These are phyloP conservation scores for Ophioninae sp. DNA, from an alignment of 2,888 invertebrate genomes.

Conservation along the genomic window DNA sequence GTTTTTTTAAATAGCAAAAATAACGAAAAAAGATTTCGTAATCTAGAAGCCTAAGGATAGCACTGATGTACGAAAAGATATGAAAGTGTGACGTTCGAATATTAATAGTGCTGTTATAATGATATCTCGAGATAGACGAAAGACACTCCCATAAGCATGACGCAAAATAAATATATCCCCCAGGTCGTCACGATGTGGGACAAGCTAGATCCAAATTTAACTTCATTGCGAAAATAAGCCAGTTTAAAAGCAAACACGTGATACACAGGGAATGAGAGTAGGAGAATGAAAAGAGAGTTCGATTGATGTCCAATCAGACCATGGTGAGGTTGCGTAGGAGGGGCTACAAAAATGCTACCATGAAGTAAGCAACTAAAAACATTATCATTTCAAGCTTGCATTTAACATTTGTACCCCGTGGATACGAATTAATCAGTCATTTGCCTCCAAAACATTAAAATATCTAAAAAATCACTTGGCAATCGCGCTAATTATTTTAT, in stretches of 20 bases:
- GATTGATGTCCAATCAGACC: conserved; percentile 31
- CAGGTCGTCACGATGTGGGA: conserved; percentile 44
- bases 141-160: background rate
- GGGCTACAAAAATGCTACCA: no score
- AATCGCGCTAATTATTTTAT: no score
- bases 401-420: no score
- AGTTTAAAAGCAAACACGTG: background rate
- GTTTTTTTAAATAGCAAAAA: no score
- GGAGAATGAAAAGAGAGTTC: background rate
- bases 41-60: no score
- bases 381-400: no score
- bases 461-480: no score
- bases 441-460: no score
- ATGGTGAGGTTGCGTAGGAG: background rate
- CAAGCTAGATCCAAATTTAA: conserved; percentile 55
- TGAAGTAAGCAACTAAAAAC: no score
- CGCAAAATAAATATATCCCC: conserved; percentile 1
- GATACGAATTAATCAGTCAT: no score
- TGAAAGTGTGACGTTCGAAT: background rate
- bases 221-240: conserved; percentile 23
- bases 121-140: conserved; percentile 15
- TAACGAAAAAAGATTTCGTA: no score
- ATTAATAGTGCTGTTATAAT: conserved; percentile 15
- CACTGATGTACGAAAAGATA: background rate
- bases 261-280: background rate